These are phyloP conservation scores for Forpus xanthops DNA, from an alignment of 2,797 vertebrate genomes.

Conservation along the genomic window DNA sequence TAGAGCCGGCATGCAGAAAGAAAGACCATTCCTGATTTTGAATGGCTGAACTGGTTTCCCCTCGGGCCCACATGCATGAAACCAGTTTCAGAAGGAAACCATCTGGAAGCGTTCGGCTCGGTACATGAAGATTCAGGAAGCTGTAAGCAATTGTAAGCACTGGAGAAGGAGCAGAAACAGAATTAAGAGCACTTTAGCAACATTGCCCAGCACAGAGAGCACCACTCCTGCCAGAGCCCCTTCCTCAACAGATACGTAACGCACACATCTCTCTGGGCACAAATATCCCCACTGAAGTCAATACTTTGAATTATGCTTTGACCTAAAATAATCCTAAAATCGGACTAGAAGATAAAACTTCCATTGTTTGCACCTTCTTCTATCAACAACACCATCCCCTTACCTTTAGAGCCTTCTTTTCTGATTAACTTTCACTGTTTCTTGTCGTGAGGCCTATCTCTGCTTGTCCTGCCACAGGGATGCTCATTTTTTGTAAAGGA, in stretches of 20 bases:
- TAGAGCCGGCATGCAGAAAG: neutral
- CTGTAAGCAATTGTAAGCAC: neutral
- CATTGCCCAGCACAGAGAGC: neutral
- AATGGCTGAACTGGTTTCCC: conserved; percentile 28
- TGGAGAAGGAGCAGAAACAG: neutral
- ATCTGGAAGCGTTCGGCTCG: neutral
- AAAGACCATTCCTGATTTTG: neutral
- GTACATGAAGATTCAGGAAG: neutral
- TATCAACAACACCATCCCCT: neutral
- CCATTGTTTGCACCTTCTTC: neutral
- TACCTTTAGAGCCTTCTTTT: neutral
- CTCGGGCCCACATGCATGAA: neutral
- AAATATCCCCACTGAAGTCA: neutral
- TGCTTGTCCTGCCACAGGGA: neutral
- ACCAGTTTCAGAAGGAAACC: conserved; percentile 3
- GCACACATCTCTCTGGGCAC: neutral
- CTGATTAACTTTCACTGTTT: neutral
- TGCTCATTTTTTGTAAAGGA: neutral
- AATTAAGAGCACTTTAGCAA: conserved; percentile 12
- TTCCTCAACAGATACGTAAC: neutral
- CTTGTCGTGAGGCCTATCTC: neutral
- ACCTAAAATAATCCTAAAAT: neutral
- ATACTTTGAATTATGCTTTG: neutral
- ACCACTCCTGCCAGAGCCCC: neutral
- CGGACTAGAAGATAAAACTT: neutral